These are phyloP conservation scores for Himalopsyche japonica DNA, from an alignment of 2,888 invertebrate genomes.

Conservation along the genomic window DNA sequence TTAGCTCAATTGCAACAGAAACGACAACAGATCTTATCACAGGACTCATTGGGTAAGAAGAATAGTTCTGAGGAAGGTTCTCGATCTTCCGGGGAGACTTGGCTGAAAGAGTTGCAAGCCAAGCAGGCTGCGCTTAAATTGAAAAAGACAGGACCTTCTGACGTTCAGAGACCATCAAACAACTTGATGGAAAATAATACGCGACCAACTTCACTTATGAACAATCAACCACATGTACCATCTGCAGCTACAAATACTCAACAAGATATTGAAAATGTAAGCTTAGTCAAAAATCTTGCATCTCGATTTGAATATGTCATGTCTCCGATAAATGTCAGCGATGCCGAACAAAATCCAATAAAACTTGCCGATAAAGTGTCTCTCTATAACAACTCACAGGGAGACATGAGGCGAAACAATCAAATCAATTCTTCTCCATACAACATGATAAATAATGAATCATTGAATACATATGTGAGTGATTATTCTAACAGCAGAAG, in stretches of 20 bases:
- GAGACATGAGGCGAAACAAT: neutral
- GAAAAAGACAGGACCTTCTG: constrained; percentile 52
- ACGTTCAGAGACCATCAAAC: constrained; percentile 43
- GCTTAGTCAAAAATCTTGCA: constrained; percentile 64
- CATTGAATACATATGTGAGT: constrained; percentile 26
- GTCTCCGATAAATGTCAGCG: constrained; percentile 39
- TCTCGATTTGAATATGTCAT: constrained; percentile 74
- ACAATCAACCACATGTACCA: neutral
- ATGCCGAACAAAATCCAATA: neutral
- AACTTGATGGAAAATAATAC: constrained; percentile 10
- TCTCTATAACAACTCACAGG: neutral
- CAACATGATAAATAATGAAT: constrained; percentile 1
- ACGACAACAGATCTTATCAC: constrained; percentile 63
- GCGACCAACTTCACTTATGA: neutral
- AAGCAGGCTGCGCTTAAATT: constrained; percentile 67
- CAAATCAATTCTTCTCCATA: constrained; percentile 3
- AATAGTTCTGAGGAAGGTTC: constrained; percentile 47
- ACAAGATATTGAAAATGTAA: constrained; percentile 35
- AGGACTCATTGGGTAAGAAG: constrained; percentile 50
- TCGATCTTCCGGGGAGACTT: constrained; percentile 61
- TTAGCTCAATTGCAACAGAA: constrained; percentile 68
- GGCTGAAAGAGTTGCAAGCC: constrained; percentile 79
- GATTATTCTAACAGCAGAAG: constrained; percentile 28
- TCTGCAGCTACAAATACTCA: neutral
- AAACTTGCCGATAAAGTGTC: neutral